Percentiles rank a stretch among this genome's conserved stretches.
Conservation (phyloP, 2,797 vertebrate species). For the Sitta carolinensis region DNA sequence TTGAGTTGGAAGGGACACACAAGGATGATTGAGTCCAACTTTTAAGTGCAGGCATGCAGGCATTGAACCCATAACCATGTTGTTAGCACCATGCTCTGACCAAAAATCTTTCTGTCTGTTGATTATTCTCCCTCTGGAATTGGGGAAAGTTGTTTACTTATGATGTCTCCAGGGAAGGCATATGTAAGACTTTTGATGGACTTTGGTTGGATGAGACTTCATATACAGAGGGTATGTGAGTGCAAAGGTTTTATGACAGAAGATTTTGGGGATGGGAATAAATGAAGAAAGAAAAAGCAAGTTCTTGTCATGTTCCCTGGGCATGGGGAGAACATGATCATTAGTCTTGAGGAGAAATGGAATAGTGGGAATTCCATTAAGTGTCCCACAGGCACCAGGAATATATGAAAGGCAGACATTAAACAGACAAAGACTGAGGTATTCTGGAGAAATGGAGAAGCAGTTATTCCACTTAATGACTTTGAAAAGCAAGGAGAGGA, state of each 20-base stretch:
- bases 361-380: conserved; percentile 30
- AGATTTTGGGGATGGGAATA: background rate
- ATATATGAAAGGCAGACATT: background rate
- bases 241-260: background rate
- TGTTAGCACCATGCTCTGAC: background rate
- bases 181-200: background rate
- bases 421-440: background rate
- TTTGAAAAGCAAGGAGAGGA: conserved; percentile 22
- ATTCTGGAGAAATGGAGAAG: conserved; percentile 10
- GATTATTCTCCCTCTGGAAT: background rate
- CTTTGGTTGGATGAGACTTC: background rate
- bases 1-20: background rate
- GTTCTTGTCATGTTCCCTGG: background rate
- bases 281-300: background rate
- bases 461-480: conserved; percentile 7
- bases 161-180: background rate
- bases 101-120: background rate
- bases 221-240: background rate
- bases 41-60: background rate
- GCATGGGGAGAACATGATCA: background rate
- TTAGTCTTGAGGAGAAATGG: conserved; percentile 27
- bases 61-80: background rate
- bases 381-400: background rate
- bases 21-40: background rate
- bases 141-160: background rate